A percentile compares a stretch with the other conserved stretches of the same genome.
Conservation (phyloP, 2,797 vertebrate species). For the Psittacula echo region DNA sequence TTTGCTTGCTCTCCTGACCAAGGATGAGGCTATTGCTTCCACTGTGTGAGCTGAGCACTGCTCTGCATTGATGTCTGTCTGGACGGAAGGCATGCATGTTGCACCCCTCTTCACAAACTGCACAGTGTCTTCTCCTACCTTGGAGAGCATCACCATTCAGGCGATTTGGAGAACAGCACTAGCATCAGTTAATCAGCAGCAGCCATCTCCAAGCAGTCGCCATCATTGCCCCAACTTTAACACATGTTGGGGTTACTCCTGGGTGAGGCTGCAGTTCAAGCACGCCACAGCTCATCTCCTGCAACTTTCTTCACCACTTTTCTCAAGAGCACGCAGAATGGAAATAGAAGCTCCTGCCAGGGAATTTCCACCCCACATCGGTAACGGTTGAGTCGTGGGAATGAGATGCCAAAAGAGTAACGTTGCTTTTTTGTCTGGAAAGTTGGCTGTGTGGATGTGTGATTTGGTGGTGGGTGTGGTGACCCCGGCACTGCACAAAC, state of each 20-base stretch:
- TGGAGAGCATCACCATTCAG: rapidly evolving
- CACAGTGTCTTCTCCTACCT: neutral
- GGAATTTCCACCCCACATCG: conserved; percentile 35
- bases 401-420: neutral
- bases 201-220: rapidly evolving
- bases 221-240: rapidly evolving
- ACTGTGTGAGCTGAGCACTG: rapidly evolving
- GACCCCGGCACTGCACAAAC: neutral
- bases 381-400: neutral
- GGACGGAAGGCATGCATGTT: rapidly evolving
- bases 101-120: neutral
- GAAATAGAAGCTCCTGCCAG: conserved; percentile 21
- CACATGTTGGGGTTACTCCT: neutral
- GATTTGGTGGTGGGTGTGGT: conserved; percentile 42
- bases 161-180: rapidly evolving
- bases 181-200: neutral
- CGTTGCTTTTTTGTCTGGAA: neutral
- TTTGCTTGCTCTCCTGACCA: neutral
- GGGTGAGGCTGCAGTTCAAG: neutral
- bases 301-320: neutral
- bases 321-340: neutral
- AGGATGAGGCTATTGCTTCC: neutral
- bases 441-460: neutral
- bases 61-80: neutral
- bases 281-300: neutral